Base-by-base conservation (phyloP, 2,888 invertebrate species). In the Perizoma flavofasciatum region DNA sequence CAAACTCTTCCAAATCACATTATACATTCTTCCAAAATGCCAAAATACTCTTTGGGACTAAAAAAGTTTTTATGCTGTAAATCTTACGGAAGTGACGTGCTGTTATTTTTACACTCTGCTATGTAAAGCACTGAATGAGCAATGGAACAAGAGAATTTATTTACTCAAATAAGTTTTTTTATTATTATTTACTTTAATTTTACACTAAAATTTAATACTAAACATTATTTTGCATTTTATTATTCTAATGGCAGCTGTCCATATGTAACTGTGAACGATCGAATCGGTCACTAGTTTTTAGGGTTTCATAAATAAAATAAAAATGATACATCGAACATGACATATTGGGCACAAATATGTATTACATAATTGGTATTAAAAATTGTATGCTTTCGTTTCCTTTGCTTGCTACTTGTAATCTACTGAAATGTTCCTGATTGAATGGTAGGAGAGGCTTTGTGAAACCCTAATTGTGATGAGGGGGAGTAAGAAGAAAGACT, bases 131-230 rank as follows among this genome's bases (percentile, higher is more conserved):
- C 85, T 88, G 89, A 86, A 88, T 82, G 90, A 91, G 89, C 90
- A 86, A 90, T 85, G 88, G 89, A 90, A 89, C 90, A 91, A 89
- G 89, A 90, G 90, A 91, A 91, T 91, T 91, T 91, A 91, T 90
- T 90, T 90, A 91, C 89, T 89, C 89, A 87, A 86, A 87, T 91
- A 89, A 88, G 88, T 88, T 89, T 87, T 88, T 58, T 55, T 60
- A 51, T 60, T 81, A 87, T 86, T 82, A 86, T 88, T 87, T 85
- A 37, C 37, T 44, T 44, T 85, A 83, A 78, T 81, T 81, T 89
- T 89, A 82, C 86, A 88, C 82, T 85, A 85, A 89, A 89, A 81
- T 77, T 77, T 70, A 73, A 66, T 75, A 75, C 85, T 88, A 86
- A 84, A 87, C 82, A 86, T 89, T 89, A 83, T 85, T 89, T 90